Conservation (phyloP, 2,888 invertebrate species). For the Cantharis nigra region DNA sequence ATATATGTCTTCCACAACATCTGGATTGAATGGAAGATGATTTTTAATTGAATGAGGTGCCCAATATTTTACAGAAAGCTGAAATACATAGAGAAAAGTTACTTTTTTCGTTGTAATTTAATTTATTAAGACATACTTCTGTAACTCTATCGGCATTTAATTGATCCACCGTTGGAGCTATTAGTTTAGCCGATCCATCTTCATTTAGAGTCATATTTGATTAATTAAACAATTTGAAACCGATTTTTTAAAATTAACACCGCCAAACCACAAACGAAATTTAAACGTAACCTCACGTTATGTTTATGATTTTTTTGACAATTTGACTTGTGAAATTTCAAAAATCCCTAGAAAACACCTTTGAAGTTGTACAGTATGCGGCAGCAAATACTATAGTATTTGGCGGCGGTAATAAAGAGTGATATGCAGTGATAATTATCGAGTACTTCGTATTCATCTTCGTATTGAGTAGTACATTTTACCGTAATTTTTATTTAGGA, state of each 20-base stretch:
- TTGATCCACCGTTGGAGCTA: conserved; percentile 84
- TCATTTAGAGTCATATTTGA: conserved; percentile 22
- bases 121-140: conserved; percentile 63
- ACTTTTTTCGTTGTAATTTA: conserved; percentile 28
- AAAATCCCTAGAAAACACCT: neutral
- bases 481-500: too few species aligned
- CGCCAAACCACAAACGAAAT: neutral
- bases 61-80: conserved; percentile 94
- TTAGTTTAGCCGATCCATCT: conserved; percentile 53
- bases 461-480: too few species aligned
- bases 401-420: neutral
- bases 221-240: neutral
- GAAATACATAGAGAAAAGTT: conserved; percentile 39
- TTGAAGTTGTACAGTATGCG: neutral
- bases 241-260: neutral
- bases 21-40: conserved; percentile 75
- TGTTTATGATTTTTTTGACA: neutral
- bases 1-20: conserved; percentile 88
- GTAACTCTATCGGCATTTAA: conserved; percentile 90
- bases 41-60: conserved; percentile 78
- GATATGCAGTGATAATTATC: too few species aligned
- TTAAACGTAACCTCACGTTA: neutral
- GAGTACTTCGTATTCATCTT: too few species aligned
- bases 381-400: too few species aligned
- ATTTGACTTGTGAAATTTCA: neutral